Evolutionary conservation across 1,140 invertebrate genomes (phyloP), one percentile per base, ranked within the genome.

Genomic region (Pogonomyrmex californicus): DNA sequence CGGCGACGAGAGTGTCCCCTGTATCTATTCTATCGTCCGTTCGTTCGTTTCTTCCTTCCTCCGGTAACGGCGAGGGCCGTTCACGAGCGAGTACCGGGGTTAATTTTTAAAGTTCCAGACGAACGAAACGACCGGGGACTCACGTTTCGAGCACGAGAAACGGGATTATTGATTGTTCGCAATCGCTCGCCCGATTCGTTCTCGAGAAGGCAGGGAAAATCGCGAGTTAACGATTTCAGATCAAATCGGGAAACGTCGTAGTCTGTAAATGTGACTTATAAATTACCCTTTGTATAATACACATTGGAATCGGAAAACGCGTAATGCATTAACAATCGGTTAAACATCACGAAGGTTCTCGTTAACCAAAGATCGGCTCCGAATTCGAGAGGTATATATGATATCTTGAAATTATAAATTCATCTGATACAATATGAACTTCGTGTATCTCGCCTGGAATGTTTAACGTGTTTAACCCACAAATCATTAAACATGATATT

Each of bases 91-190:
- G 30, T 62, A 5, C 23, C 58, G 23, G 17, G 79, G 77, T 91
- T 90, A 90, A 91, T 91, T 91, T 91, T 91, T 91, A 88, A 91
- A 86, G 60, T 85, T 51, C 60, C 54, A 63, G 60, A 83, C 82
- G 79, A 68, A 83, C 33, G 56, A 68, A 65, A 33, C 58, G 56
- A 33, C n/a, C 33, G 10, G 54, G 10, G n/a, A 36, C 54, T 83
- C 58, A 30, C 79, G 63, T 62, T 49, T 47, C 75, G n/a, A 81
- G 58, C 47, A 60, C 23, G 73, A 41, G 78, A 68, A 56, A 54
- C 58, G 54, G 56, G 86, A 87, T 66, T 85, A 70, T 77, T 75
- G 86, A 85, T 83, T 85, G 49, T 85, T 54, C 63, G 23, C 63
- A 44, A 88, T 88, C 66, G 65, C 33, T 75, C 70, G 7, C 62